These are phyloP conservation scores for Philereme vetulata DNA, from an alignment of 2,888 invertebrate species.

Conservation along the genomic window DNA sequence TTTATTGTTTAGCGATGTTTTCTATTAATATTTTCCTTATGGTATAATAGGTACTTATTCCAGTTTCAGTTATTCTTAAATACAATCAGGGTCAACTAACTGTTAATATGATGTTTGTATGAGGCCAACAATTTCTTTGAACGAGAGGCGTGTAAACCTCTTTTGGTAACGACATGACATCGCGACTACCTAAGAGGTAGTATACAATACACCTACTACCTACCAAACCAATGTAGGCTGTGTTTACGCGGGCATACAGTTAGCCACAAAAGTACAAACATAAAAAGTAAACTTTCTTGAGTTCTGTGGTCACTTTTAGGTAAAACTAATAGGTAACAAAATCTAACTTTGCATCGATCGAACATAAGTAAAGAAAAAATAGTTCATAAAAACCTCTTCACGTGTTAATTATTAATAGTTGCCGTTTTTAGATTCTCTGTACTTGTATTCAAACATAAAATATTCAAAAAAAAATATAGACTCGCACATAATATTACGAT, in stretches of 20 bases:
- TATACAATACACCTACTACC: background rate
- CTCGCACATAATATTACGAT: too few relatives aligned
- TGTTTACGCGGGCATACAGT: constrained; percentile 6
- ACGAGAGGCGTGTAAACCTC: constrained; percentile 15
- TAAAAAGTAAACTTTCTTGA: background rate
- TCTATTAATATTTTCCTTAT: background rate
- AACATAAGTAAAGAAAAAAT: too few relatives aligned
- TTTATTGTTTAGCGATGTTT: too few relatives aligned
- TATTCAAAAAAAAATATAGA: too few relatives aligned
- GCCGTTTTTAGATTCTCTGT: too few relatives aligned
- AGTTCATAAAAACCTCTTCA: too few relatives aligned
- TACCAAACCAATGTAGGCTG: constrained; percentile 9
- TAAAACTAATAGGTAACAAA: too few relatives aligned
- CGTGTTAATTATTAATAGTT: too few relatives aligned
- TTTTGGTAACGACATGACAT: constrained; percentile 8
- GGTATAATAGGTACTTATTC: too few relatives aligned
- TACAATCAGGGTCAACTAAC: background rate
- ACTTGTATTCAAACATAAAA: too few relatives aligned
- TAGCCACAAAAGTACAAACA: background rate
- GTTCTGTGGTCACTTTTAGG: too few relatives aligned
- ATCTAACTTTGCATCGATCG: too few relatives aligned
- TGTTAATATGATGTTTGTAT: background rate
- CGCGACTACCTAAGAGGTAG: constrained; percentile 3
- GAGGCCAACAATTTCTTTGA: constrained; percentile 7
- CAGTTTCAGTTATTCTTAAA: background rate